Evolutionary conservation across 1,140 invertebrate genomes (phyloP), one percentile per base, ranked within the genome.

Genomic region (Ectropis grisescens): DNA sequence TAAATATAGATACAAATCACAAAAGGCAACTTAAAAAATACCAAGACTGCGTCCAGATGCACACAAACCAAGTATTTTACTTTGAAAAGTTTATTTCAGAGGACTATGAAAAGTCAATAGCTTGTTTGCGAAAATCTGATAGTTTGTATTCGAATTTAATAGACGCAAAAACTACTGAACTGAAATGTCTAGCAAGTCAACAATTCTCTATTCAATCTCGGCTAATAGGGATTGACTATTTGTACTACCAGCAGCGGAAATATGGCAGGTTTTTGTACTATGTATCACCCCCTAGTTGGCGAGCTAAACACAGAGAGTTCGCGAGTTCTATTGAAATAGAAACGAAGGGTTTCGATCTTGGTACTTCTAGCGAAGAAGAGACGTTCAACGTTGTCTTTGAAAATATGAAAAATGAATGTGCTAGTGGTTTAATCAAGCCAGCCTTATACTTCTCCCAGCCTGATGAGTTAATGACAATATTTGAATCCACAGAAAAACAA

Each of bases 191-290:
- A 9, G 80, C 71, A 0, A 68, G 54, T 30, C 68, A 80, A 36
- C 55, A 54, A 35, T 75, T 74, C 49, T 78, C 82, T 26, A 65
- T 85, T 3, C 80, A 75, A 26, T 78, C 87, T 2, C 70, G 83
- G 15, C 59, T 90, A 11, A 83, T 88, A 19, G 78, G 75, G 7
- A 76, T 85, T 37, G 85, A 88, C 46, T 87, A 88, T 53, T 82
- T 81, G 37, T 89, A 87, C 81, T 58, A 82, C 16, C 71, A 82
- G 12, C 84, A 84, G 23, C 87, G 86, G 58, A 85, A 86, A 60
- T 89, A 88, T 60, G 86, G 88, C 33, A 82, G 84, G 47, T 89
- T 89, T 64, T 66, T 90, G n/a, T 87, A 84, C 53, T 82, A 85
- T 45, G 54, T 89, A 2, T 85, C 87, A 16, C 86, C 87, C n/a